Evolutionary conservation across 2,888 invertebrate species (phyloP), one percentile per base, ranked within the genome.

Genomic region (Cryptus armator): DNA sequence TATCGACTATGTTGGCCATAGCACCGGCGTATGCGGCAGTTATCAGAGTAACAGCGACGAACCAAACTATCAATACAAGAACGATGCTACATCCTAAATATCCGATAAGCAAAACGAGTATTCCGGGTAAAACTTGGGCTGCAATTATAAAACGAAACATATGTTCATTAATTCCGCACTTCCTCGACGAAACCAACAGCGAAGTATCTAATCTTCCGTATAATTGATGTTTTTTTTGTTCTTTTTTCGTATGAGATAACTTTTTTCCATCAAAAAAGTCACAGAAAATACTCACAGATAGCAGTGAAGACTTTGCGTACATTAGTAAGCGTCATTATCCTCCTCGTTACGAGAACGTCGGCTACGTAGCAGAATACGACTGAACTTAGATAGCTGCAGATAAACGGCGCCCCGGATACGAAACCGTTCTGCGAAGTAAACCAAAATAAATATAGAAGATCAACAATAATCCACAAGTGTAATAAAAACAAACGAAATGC

Each of bases 1-100:
- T 96, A 91, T 97, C 97, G 16, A 97, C 96, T 86, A 97, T 96
- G 90, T 96, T 97, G 0, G 97, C 96, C 96, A 97, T 97, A 3
- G 96, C 96, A 51, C 96, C 96, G 3, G 96, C 96, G 91, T 97
- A 96, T 0, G 96, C 95, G 12, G 96, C 96, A 24, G 96, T 96
- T 88, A 97, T 96, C 83, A 96, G 94, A 12, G 96, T 96, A 4
- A 97, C 96, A 32, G 96, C 96, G 81, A 95, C 92, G 91, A 96
- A 96, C 96, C 96, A 97, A 19, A 96, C 94, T 51, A 96, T 92
- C 86, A 96, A 92, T 56, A 96, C 95, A 72, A 95, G 89, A 32
- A 93, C 91, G 74, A 96, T 94, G 90, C 95, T 94, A 90, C 96
- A 95, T 85, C 96, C 96, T 83, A 96, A 94, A 90, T 96, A 96